Percentiles rank a stretch among this genome's conserved stretches.
Evolutionary conservation across 2,113 vertebrate genomes (phyloP).

Genomic region (Sander vitreus): DNA sequence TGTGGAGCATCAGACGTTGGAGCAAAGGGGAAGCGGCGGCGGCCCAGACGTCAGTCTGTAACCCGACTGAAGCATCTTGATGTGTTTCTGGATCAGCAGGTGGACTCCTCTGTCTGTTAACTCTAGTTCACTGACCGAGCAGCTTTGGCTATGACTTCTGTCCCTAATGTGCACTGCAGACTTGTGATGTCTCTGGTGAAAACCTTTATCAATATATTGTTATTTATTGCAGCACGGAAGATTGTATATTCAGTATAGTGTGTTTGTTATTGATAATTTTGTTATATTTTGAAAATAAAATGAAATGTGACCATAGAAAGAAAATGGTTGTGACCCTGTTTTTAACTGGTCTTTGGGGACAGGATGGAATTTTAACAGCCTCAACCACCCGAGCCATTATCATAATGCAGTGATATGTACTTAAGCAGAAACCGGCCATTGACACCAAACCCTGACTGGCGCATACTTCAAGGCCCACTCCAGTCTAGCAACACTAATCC

Average conservation of each 20-base stretch:
- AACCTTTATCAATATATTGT: conserved; percentile 17
- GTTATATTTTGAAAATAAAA: conserved; percentile 32
- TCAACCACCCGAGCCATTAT: neutral
- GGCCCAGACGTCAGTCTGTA: conserved; percentile 53
- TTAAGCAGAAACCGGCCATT: conserved; percentile 26
- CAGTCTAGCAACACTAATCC: conserved; percentile 60
- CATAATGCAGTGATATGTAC: conserved; percentile 1
- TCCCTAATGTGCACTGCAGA: neutral
- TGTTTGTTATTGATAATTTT: conserved; percentile 26
- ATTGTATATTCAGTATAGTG: neutral
- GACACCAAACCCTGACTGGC: conserved; percentile 57
- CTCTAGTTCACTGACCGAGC: conserved; percentile 31
- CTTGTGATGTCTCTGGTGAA: conserved; percentile 13
- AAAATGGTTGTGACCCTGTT: neutral
- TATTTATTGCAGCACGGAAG: conserved; percentile 54
- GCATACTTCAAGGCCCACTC: conserved; percentile 51
- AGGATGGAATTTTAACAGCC: neutral
- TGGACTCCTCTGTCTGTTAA: conserved; percentile 54
- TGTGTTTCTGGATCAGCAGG: conserved; percentile 51
- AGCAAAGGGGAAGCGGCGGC: conserved; percentile 19
- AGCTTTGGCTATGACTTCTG: conserved; percentile 15
- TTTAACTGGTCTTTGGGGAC: conserved; percentile 8
- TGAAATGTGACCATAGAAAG: neutral
- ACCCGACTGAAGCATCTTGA: conserved; percentile 29
- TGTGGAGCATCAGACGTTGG: conserved; percentile 58